Evolutionary conservation across 1,140 invertebrate genomes (phyloP), one percentile per base, ranked within the genome.

Genomic region (Cylas formicarius): DNA sequence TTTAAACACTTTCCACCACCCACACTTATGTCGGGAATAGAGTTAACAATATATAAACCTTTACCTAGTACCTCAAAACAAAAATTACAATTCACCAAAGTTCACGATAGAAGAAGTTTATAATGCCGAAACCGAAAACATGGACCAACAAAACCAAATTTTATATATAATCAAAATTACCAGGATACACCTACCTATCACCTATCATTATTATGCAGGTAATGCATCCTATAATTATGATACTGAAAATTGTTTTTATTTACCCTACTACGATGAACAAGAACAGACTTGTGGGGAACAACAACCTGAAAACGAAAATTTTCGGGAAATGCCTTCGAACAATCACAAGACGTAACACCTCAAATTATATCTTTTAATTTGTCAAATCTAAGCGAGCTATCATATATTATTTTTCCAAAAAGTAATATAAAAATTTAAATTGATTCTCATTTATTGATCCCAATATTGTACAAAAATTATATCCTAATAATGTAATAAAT

Each of bases 361-460:
- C 28, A 4, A 5, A 11, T 35, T 4, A 35, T 35, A 5, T 35
- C 14, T 4, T 35, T 35, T 5, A 35, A 20, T n/a, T 17, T 16
- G 4, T 19, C 33, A 7, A 26, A 29, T 11, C 7, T 23, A 9
- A 40, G 38, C 24, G 24, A 40, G 29, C 16, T 40, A 4, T 28
- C 38, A 29, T 40, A 40, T 17, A 40, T 40, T 21, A 28, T 21
- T 0, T 40, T 39, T 10, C 36, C 44, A 1, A 29, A 47, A 39
- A 2, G 9, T 16, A 40, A 41, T 11, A 2, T 41, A 8, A 47
- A 47, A 40, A 28, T 47, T 17, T 16, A 40, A 23, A 40, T 47
- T 17, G 37, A 47, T 21, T 37, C 34, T 40, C 36, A 7, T 47
- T 47, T 31, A 33, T 32, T 23, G 21, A 40, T 24, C 44, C 37